Evolutionary conservation across 2,797 vertebrate genomes (phyloP).

Genomic region (Sebastes diaconus): DNA sequence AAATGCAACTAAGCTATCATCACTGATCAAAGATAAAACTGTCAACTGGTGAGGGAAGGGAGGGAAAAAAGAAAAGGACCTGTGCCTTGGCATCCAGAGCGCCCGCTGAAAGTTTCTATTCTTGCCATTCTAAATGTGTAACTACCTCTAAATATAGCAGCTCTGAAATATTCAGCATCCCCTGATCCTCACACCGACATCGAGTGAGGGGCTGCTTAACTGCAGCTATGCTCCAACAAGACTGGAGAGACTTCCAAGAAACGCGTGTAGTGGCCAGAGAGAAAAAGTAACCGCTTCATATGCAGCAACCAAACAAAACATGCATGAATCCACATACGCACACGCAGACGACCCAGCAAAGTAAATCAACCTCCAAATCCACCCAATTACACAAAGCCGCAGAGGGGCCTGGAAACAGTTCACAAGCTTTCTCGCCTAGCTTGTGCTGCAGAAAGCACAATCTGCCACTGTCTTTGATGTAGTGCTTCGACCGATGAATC

Average conservation of each 20-base stretch:
- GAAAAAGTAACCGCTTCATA: conserved; percentile 45
- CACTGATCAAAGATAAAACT: conserved; percentile 53
- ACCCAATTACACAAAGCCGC: conserved; percentile 42
- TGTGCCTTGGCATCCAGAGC: conserved; percentile 68
- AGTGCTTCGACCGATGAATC: conserved; percentile 10
- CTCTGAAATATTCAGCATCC: conserved; percentile 87
- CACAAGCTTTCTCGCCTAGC: conserved; percentile 19
- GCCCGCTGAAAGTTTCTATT: conserved; percentile 81
- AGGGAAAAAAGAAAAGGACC: conserved; percentile 44
- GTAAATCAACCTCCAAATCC: conserved; percentile 54
- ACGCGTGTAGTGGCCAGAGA: conserved; percentile 42
- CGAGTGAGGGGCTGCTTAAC: conserved; percentile 67
- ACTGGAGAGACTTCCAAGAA: conserved; percentile 74
- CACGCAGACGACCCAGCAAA: neutral
- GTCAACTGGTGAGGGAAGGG: conserved; percentile 62
- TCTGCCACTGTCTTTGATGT: conserved; percentile 37
- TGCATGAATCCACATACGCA: conserved; percentile 11
- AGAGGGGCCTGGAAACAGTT: conserved; percentile 43
- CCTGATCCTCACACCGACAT: conserved; percentile 76
- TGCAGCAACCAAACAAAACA: conserved; percentile 40
- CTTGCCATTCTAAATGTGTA: conserved; percentile 84
- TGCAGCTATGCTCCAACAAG: conserved; percentile 62
- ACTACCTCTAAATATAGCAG: conserved; percentile 83
- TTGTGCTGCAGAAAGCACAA: conserved; percentile 40
- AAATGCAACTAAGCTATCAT: conserved; percentile 30